Evolutionary conservation across 2,797 vertebrate genomes (phyloP), one percentile per base, ranked within the genome.

Genomic region (Girardinus metallicus): DNA sequence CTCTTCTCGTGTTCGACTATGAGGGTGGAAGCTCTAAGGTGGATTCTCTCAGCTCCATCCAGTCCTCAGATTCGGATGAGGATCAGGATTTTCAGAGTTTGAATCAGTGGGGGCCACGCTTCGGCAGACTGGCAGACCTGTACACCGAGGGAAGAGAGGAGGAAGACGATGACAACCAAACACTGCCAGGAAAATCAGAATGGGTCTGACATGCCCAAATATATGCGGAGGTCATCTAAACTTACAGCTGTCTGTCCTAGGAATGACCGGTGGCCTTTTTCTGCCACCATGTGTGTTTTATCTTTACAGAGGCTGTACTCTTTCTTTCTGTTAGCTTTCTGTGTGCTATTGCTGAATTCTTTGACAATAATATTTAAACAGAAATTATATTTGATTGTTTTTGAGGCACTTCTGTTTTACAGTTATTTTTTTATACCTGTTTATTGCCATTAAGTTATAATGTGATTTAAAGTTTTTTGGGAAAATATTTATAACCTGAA

Each of bases 121-220:
- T 97, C 95, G 95, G 95, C 94, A 97, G 96, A 95, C 90, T 97
- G 93, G 96, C 96, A 77, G 96, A 97, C 94, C 94, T 98, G 88
- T 98, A 97, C 85, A 23, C 57, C 0, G 66, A 55, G 1, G 36
- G 83, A 26, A 47, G 21, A 6, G 91, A 86, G n/a, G 87, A 92
- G 29, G 85, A 90, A 0, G 80, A 94, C 2, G 89, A 94, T 72
- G 39, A 72, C 12, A 86, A 94, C 11, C 41, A 71, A 71, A 94
- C 87, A 16, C 76, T 93, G 76, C 91, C 92, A 21, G 89, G 91
- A 80, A 93, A 87, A 82, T 88, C 79, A 21, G 91, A 93, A 79
- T 92, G 89, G 87, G 87, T 94, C 77, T 92, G 72, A 93, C n/a
- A 18, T 15, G 43, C 2, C 4, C 0, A 1, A 16, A 2, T 6